Conservation (phyloP, 1,140 invertebrate genomes). For the Drosophila bipectinata region DNA sequence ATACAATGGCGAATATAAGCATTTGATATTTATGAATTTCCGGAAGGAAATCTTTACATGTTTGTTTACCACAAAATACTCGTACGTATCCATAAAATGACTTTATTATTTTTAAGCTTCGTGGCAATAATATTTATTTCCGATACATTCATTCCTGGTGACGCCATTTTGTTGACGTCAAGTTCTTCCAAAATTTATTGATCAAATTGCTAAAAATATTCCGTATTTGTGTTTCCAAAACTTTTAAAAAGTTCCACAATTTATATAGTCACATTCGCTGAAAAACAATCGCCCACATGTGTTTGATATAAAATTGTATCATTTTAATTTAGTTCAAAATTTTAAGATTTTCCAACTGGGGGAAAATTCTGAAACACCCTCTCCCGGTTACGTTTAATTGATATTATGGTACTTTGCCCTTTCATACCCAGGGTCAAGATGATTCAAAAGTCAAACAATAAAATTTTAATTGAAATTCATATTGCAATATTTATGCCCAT, state of each 20-base stretch:
- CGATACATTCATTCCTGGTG: constrained; percentile 12
- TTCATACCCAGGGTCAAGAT: constrained; percentile 28
- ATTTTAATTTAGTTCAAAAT: not conserved
- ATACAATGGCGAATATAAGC: constrained; percentile 30
- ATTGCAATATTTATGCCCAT: constrained; percentile 15
- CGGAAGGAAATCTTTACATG: constrained; percentile 46
- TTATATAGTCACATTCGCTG: constrained; percentile 4
- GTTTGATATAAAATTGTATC: not conserved
- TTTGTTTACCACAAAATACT: constrained; percentile 35
- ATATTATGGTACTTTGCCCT: constrained; percentile 40
- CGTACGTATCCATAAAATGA: constrained; percentile 13
- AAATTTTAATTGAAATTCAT: constrained; percentile 49
- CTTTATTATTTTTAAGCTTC: constrained; percentile 25
- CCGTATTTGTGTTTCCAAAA: constrained; percentile 17
- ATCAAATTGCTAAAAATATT: constrained; percentile 23
- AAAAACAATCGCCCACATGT: constrained; percentile 13
- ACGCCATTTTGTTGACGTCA: constrained; percentile 46
- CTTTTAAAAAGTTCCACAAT: constrained; percentile 37
- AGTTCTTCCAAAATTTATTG: constrained; percentile 39
- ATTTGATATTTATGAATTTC: constrained; percentile 30
- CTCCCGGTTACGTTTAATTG: constrained; percentile 5
- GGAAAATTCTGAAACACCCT: no score
- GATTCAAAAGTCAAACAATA: constrained; percentile 43
- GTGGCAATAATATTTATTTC: constrained; percentile 38
- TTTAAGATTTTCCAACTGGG: not conserved